phyloP scores from a whole-genome alignment of 2,113 vertebrate species.

The Odocoileus virginianus region DNA sequence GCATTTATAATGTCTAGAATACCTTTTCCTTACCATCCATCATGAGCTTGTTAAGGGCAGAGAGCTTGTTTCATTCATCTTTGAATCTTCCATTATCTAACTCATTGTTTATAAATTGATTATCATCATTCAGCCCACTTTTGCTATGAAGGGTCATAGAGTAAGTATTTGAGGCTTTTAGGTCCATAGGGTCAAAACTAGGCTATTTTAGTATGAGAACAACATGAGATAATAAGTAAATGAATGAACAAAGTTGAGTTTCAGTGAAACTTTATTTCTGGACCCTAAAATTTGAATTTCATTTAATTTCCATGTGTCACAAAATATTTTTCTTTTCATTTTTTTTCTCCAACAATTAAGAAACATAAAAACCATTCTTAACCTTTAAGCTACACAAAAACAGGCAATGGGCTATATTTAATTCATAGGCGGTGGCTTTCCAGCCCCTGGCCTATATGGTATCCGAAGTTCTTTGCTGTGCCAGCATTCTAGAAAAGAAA shows the following conservation, averaged over 20 bases:
- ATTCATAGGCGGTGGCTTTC: not conserved
- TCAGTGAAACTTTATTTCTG: constrained; percentile 9
- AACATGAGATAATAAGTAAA: not conserved
- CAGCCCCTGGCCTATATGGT: not conserved
- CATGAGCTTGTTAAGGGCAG: not conserved
- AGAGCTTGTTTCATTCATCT: not conserved
- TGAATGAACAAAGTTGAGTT: not conserved
- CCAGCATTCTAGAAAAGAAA: not conserved
- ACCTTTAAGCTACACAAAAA: not conserved
- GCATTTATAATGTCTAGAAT: not conserved
- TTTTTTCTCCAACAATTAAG: not conserved
- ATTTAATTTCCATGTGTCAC: not conserved
- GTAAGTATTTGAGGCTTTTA: not conserved
- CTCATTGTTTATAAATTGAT: not conserved
- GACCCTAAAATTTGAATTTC: not conserved
- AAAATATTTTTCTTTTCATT: not conserved
- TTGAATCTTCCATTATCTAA: not conserved
- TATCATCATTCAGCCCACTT: not conserved
- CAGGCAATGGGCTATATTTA: not conserved
- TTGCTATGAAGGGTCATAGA: not conserved
- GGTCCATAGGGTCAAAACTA: not conserved
- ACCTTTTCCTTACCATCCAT: not conserved
- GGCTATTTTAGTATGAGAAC: not conserved
- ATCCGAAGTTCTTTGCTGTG: not conserved
- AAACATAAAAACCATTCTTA: not conserved